Percentiles rank a stretch among this genome's conserved stretches.
Evolutionary conservation across 2,888 invertebrate genomes (phyloP).

Genomic region (Nesidiocoris tenuis): DNA sequence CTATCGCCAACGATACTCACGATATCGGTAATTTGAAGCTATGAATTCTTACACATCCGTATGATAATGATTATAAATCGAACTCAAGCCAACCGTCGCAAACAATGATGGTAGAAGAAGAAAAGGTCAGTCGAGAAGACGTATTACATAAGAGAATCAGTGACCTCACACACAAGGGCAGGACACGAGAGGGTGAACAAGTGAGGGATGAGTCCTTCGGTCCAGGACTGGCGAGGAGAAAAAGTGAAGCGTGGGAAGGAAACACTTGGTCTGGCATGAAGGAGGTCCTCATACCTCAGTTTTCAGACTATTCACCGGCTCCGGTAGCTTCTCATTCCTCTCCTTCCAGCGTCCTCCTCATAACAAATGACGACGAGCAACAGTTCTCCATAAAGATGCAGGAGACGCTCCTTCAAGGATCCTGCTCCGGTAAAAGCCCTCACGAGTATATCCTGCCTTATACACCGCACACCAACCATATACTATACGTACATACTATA

Average conservation of each 20-base stretch:
- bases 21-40: no score
- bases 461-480: background rate
- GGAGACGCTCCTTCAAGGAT: background rate
- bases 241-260: background rate
- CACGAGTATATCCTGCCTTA: background rate
- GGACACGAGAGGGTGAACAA: background rate
- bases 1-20: no score
- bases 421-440: background rate
- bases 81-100: no score
- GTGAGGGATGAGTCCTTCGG: background rate
- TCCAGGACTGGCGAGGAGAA: background rate
- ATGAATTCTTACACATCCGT: no score
- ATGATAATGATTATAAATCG: no score
- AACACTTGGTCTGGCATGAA: background rate
- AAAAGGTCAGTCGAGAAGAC: background rate
- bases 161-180: background rate
- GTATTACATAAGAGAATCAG: background rate
- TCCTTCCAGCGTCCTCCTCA: background rate
- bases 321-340: background rate
- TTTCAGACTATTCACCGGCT: background rate
- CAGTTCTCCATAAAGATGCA: conserved; percentile 23
- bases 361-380: conserved; percentile 23
- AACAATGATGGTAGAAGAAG: background rate
- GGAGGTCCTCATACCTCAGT: background rate
- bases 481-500: background rate